Base-by-base conservation (phyloP, 2,888 invertebrate genomes). In the Orchesellides sinensis region DNA sequence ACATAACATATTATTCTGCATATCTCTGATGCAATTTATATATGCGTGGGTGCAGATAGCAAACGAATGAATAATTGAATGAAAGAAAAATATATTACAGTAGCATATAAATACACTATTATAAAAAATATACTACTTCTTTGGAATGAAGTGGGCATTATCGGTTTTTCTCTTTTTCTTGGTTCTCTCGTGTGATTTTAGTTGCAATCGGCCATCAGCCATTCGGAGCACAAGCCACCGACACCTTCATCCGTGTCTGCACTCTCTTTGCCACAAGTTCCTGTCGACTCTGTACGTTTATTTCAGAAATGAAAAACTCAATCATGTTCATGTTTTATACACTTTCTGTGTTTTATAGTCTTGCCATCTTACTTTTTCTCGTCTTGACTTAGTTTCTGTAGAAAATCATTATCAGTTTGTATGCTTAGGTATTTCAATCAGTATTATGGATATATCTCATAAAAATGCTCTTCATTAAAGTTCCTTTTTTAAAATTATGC, bases 171-270 rank as follows among this genome's bases (percentile, higher is more conserved):
- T 54, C 54, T 54, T 19, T 54, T 19, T 54, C 54, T 63, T 47
- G 40, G 45, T 63, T 81, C 77, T n/a, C 40, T 77, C n/a, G n/a
- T 66, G 47, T 73, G 73, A 63, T 86, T 85, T 83, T 86, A 88
- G 90, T 91, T 96, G 80, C 96, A 96, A 90, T 95, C 95, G 89
- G 96, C 96, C 83, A 96, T 96, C 88, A 95, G 95, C 84, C 95
- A 95, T 89, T 80, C 80, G 81, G 95, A 95, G 91, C 90, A 93
- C 52, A 93, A 93, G 87, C 92, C 92, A 14, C 91, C 92, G 27
- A 91, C 91, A 72, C 91, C 93, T 19, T 92, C 93, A 21, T 90
- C 90, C 84, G 90, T 91, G 83, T 95, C 96, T 8, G 93, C 95
- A 69, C 94, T 95, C 54, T 96, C 96, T 73, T 92, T 96, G 83